Conservation (phyloP, 1,140 invertebrate genomes). For the Scaptomyza hsui region DNA sequence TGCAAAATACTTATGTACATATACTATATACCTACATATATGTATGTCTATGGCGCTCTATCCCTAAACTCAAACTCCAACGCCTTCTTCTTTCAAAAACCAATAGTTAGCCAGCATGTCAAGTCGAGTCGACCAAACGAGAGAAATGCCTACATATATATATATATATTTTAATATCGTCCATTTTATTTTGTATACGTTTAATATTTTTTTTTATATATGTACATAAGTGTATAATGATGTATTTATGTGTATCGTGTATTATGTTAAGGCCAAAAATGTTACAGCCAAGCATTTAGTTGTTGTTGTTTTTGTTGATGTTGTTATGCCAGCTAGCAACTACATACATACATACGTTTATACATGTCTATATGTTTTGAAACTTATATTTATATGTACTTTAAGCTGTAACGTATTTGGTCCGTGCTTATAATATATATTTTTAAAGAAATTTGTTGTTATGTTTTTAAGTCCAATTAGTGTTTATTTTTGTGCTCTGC, state of each 20-base stretch:
- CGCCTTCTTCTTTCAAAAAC: neutral
- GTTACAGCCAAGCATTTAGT: conserved; percentile 30
- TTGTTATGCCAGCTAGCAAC: neutral
- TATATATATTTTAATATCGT: conserved; percentile 45
- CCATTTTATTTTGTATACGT: conserved; percentile 23
- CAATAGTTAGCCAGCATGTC: conserved; percentile 15
- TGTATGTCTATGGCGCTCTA: conserved; percentile 1
- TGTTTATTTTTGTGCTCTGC: conserved; percentile 35
- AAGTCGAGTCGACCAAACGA: neutral
- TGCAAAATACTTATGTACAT: neutral
- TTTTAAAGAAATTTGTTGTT: conserved; percentile 61
- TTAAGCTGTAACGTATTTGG: conserved; percentile 3
- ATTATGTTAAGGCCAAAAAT: conserved; percentile 9
- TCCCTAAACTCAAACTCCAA: neutral
- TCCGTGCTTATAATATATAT: conserved; percentile 20
- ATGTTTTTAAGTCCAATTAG: conserved; percentile 69
- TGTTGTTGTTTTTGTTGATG: neutral
- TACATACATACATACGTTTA: neutral
- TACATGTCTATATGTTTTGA: no score
- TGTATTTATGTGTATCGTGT: conserved; percentile 16
- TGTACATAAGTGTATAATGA: conserved; percentile 56
- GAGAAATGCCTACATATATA: no score
- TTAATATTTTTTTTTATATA: neutral
- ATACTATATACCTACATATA: neutral
- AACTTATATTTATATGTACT: neutral